These are phyloP conservation scores for Pseudorasbora parva DNA, from an alignment of 2,113 vertebrate species.

Conservation along the genomic window DNA sequence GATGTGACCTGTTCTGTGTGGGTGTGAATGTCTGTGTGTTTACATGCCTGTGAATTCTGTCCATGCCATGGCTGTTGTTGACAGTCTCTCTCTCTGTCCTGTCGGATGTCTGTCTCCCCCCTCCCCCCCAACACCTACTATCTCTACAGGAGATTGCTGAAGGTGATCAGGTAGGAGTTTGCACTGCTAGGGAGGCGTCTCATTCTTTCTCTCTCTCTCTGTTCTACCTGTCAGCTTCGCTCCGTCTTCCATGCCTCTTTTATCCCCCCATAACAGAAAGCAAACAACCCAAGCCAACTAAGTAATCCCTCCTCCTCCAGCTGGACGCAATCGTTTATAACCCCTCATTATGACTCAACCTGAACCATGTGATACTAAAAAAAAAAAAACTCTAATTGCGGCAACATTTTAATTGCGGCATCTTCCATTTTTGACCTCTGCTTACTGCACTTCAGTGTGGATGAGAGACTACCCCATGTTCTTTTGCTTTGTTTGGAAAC, in stretches of 20 bases:
- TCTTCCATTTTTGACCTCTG: constrained; percentile 79
- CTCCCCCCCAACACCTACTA: constrained; percentile 67
- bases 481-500: constrained; percentile 72
- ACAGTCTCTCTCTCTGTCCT: constrained; percentile 99
- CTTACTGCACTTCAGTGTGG: constrained; percentile 88
- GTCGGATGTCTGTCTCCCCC: constrained; percentile 77
- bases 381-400: constrained; percentile 57
- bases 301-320: constrained; percentile 79
- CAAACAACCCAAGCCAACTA: constrained; percentile 65
- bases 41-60: constrained; percentile 65
- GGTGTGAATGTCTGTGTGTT: constrained; percentile 33
- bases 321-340: constrained; percentile 75
- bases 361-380: constrained; percentile 92
- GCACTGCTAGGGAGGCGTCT: constrained; percentile 78
- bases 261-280: constrained; percentile 83
- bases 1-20: background rate
- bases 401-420: constrained; percentile 58
- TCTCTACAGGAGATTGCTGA: constrained; percentile 98
- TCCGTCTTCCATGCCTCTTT: constrained; percentile 84
- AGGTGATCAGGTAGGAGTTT: constrained; percentile 97
- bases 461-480: constrained; percentile 83
- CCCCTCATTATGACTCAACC: constrained; percentile 65
- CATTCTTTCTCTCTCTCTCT: constrained; percentile 47
- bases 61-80: constrained; percentile 87
- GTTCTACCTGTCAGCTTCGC: constrained; percentile 80